Conservation (phyloP, 2,888 invertebrate species). For the Mythimna lalbum region DNA sequence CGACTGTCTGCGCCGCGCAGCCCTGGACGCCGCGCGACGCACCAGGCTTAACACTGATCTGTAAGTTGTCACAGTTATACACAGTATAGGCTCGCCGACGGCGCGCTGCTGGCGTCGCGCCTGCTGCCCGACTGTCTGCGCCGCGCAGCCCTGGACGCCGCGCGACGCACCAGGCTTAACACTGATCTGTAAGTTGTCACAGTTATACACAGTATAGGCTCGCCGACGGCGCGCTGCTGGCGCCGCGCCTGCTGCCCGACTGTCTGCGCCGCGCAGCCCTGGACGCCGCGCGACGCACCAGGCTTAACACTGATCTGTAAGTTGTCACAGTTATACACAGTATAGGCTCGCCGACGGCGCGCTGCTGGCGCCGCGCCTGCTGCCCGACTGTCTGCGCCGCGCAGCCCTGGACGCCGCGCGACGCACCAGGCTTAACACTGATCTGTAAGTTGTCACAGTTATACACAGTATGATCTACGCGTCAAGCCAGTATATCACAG, state of each 20-base stretch:
- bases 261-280: conserved; percentile 94
- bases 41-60: no score
- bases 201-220: no score
- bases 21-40: no score
- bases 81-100: conserved; percentile 67
- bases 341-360: conserved; percentile 66
- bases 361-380: conserved; percentile 90
- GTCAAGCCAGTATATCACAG: conserved; percentile 85
- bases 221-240: conserved; percentile 88
- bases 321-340: no score
- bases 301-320: conserved; percentile 69
- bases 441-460: conserved; percentile 55
- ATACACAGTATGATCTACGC: conserved; percentile 76
- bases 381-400: conserved; percentile 90
- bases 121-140: conserved; percentile 83
- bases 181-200: conserved; percentile 61
- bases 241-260: conserved; percentile 81
- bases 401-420: conserved; percentile 92
- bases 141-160: conserved; percentile 93
- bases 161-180: conserved; percentile 66
- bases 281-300: conserved; percentile 66
- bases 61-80: background rate
- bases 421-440: conserved; percentile 68
- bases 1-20: no score
- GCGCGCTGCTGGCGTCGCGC: conserved; percentile 90